Conservation (phyloP, 2,113 vertebrate species). For the Podilymbus podiceps region DNA sequence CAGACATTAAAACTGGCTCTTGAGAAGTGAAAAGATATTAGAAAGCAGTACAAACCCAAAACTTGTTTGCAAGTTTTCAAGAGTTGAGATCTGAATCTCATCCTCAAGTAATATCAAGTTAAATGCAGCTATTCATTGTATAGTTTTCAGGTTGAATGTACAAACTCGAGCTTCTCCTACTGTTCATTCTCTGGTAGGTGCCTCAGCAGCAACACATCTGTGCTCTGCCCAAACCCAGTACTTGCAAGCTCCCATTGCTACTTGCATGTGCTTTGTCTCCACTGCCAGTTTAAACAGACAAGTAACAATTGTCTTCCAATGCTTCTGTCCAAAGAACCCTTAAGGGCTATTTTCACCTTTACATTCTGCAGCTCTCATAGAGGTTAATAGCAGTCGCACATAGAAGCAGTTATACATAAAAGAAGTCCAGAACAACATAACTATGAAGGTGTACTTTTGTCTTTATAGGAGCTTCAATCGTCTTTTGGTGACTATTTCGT, state of each 20-base stretch:
- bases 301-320: background rate
- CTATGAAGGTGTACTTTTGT: conserved; percentile 13
- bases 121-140: background rate
- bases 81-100: background rate
- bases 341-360: background rate
- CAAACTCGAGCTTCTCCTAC: background rate
- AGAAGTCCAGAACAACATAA: background rate
- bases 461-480: conserved; percentile 2
- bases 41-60: background rate
- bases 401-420: background rate
- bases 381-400: background rate
- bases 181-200: background rate
- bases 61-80: conserved; percentile 15
- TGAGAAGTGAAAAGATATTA: conserved; percentile 58
- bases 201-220: conserved; percentile 1
- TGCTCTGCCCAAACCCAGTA: background rate
- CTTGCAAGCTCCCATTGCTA: background rate
- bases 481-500: conserved; percentile 20
- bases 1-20: conserved; percentile 69
- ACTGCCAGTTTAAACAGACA: background rate
- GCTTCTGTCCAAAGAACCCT: background rate
- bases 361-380: background rate
- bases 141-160: background rate
- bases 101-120: background rate
- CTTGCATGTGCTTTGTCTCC: background rate